A percentile compares a stretch with the other conserved stretches of the same genome.
Evolutionary conservation across 1,140 invertebrate genomes (phyloP).

Genomic region (Palaemon carinicauda): DNA sequence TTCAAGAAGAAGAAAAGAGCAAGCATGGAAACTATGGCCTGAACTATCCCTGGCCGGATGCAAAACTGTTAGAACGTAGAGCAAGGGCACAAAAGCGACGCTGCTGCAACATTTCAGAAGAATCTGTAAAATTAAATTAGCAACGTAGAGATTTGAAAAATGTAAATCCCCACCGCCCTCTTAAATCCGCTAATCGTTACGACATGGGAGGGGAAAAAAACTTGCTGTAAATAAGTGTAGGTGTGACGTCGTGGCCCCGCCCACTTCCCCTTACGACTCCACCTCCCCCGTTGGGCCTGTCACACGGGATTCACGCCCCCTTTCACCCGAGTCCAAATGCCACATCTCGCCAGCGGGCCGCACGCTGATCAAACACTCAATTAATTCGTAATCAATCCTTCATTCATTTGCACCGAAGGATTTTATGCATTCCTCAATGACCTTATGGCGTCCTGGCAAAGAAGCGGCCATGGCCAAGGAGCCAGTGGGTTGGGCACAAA

Average conservation of each 20-base stretch:
- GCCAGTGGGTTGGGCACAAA: too few species aligned
- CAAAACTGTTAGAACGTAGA: too few species aligned
- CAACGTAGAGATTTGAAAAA: conserved; percentile 34
- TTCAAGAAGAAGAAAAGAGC: too few species aligned
- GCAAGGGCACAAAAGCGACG: too few species aligned
- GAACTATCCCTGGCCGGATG: too few species aligned
- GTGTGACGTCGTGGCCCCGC: conserved; percentile 38
- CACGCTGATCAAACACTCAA: background rate
- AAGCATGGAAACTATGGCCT: too few species aligned
- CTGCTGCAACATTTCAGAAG: background rate
- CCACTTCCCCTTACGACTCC: background rate
- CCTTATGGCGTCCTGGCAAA: too few species aligned
- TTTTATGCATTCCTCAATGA: background rate
- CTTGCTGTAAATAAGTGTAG: conserved; percentile 39
- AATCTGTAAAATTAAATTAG: conserved; percentile 40
- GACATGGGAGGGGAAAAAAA: conserved; percentile 33
- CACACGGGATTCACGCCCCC: conserved; percentile 43
- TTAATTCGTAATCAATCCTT: background rate
- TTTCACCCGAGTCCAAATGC: background rate
- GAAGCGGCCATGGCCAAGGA: too few species aligned
- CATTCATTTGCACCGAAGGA: background rate
- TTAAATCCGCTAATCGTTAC: conserved; percentile 48
- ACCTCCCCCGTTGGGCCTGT: conserved; percentile 40
- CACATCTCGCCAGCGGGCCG: background rate
- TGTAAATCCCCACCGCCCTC: background rate